Percentiles rank a stretch among this genome's conserved stretches.
Evolutionary conservation across 2,888 invertebrate genomes (phyloP).

Genomic region (Coecobrya sp.): DNA sequence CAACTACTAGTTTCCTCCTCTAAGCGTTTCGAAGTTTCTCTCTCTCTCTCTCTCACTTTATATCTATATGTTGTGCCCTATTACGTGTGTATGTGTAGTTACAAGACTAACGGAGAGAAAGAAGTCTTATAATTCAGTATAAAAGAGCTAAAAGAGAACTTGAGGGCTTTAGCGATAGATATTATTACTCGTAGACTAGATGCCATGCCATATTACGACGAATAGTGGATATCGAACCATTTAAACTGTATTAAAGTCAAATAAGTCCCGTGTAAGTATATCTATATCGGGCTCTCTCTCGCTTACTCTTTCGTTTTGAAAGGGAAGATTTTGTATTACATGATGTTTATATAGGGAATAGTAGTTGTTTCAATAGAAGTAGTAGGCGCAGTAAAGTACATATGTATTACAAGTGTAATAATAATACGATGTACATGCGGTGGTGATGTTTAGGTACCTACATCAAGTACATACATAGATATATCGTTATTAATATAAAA

Average conservation of each 20-base stretch:
- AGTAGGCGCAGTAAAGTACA: constrained; percentile 64
- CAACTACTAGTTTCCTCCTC: constrained; percentile 49
- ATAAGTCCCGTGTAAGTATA: constrained; percentile 69
- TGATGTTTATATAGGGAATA: constrained; percentile 55
- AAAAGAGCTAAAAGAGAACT: constrained; percentile 73
- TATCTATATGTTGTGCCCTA: constrained; percentile 42
- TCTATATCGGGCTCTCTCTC: constrained; percentile 58
- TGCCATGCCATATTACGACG: constrained; percentile 72
- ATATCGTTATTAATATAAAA: constrained; percentile 32
- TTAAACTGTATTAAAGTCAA: constrained; percentile 80
- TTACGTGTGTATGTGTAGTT: constrained; percentile 37
- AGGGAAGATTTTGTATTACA: constrained; percentile 56
- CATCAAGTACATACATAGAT: constrained; percentile 46
- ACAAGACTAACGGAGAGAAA: constrained; percentile 49
- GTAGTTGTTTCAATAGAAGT: constrained; percentile 42
- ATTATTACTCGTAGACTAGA: constrained; percentile 63
- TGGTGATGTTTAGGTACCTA: constrained; percentile 68
- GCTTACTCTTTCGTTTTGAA: constrained; percentile 19
- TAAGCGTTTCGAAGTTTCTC: constrained; percentile 56
- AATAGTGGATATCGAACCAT: constrained; percentile 79
- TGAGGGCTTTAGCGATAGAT: constrained; percentile 78
- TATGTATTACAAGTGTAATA: constrained; percentile 75
- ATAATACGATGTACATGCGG: constrained; percentile 73
- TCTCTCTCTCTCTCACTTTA: constrained; percentile 25
- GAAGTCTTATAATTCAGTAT: constrained; percentile 71